A percentile compares a stretch with the other conserved stretches of the same genome.
These are phyloP conservation scores for Calcarius lapponicus DNA, from an alignment of 2,797 vertebrate genomes.

Conservation along the genomic window DNA sequence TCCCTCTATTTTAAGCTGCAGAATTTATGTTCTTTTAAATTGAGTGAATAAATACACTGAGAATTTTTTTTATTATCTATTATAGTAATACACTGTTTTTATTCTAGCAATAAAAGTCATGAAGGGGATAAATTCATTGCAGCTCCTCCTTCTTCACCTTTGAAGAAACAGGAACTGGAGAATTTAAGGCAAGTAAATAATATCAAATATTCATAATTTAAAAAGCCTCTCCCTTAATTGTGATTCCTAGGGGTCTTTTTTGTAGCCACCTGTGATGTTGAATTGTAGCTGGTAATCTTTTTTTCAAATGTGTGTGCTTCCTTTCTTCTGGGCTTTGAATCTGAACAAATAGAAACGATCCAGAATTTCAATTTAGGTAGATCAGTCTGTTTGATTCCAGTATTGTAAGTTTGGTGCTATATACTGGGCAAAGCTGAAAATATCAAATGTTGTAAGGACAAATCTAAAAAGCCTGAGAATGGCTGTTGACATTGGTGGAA, in stretches of 20 bases:
- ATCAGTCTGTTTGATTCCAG: background rate
- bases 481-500: background rate
- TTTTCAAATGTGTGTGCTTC: background rate
- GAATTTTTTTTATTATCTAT: background rate
- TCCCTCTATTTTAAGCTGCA: background rate
- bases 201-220: background rate
- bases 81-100: constrained; percentile 19
- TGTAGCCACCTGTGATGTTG: background rate
- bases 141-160: constrained; percentile 92
- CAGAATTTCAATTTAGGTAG: background rate
- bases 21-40: background rate
- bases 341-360: background rate
- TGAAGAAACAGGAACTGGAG: constrained; percentile 95
- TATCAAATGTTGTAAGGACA: background rate
- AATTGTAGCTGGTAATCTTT: background rate
- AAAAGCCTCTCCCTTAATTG: background rate
- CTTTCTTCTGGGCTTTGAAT: background rate
- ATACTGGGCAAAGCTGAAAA: background rate
- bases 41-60: background rate
- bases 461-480: background rate
- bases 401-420: background rate
- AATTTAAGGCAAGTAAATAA: constrained; percentile 89
- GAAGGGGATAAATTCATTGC: constrained; percentile 95
- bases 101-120: constrained; percentile 90
- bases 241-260: background rate